These are phyloP conservation scores for Gryllus longicercus DNA, from an alignment of 2,888 invertebrate species.

Conservation along the genomic window DNA sequence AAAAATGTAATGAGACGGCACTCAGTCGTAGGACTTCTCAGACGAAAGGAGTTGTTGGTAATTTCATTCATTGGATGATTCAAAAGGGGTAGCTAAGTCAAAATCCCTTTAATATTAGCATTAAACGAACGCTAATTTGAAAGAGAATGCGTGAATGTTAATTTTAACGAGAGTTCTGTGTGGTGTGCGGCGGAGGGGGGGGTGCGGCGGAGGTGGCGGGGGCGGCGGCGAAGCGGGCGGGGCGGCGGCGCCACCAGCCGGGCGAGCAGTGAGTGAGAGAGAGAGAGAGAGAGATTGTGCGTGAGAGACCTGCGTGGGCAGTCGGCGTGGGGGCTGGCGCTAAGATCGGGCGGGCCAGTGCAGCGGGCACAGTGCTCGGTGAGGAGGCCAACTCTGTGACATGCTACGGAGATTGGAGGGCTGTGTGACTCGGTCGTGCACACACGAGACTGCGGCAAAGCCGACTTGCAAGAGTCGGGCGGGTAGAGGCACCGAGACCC, in stretches of 20 bases:
- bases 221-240: not conserved
- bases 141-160: no score
- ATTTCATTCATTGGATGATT: no score
- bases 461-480: conserved; percentile 2
- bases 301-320: not conserved
- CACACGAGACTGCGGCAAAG: not conserved
- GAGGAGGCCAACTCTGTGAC: conserved; percentile 3
- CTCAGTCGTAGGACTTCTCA: no score
- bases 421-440: not conserved
- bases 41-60: no score
- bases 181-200: not conserved
- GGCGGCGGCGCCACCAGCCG: not conserved
- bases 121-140: no score
- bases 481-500: not conserved
- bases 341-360: conserved; percentile 3
- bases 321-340: not conserved
- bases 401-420: conserved; percentile 10
- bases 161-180: no score
- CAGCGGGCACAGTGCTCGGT: not conserved
- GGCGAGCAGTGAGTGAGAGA: no score
- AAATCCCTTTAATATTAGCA: no score
- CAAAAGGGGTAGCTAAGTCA: no score
- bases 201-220: not conserved
- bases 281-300: not conserved
- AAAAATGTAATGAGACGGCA: no score